Conservation (phyloP, 2,113 vertebrate genomes). For the Tachysurus vachellii region DNA sequence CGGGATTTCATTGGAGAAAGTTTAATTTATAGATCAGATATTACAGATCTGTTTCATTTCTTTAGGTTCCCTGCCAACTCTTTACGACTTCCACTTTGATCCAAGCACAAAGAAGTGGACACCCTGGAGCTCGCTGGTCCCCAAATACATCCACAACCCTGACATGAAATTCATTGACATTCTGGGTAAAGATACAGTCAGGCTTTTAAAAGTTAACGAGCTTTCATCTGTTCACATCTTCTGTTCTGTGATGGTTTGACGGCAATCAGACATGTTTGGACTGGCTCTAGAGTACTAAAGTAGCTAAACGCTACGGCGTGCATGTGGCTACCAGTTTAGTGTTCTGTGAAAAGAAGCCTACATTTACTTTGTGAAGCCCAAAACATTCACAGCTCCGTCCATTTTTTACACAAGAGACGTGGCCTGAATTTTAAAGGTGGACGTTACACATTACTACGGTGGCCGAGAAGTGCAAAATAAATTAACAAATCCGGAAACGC, state of each 20-base stretch:
- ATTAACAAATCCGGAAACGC: too few relatives aligned
- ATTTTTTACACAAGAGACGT: too few relatives aligned
- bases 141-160: conserved; percentile 79
- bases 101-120: conserved; percentile 76
- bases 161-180: conserved; percentile 86
- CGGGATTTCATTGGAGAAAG: background rate
- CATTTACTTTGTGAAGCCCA: background rate
- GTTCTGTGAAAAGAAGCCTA: background rate
- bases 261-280: background rate
- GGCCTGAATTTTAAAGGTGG: background rate
- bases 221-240: background rate
- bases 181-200: conserved; percentile 74
- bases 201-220: background rate
- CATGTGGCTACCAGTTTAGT: background rate
- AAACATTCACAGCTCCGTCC: background rate
- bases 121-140: conserved; percentile 85
- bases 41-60: conserved; percentile 24
- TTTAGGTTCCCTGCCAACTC: conserved; percentile 83
- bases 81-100: conserved; percentile 95
- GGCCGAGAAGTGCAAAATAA: too few relatives aligned
- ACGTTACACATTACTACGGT: too few relatives aligned
- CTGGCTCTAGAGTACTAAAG: background rate
- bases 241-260: background rate
- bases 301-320: background rate
- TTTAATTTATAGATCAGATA: background rate